Evolutionary conservation across 2,888 invertebrate genomes (phyloP).

Genomic region (Epirrhoe tristata): DNA sequence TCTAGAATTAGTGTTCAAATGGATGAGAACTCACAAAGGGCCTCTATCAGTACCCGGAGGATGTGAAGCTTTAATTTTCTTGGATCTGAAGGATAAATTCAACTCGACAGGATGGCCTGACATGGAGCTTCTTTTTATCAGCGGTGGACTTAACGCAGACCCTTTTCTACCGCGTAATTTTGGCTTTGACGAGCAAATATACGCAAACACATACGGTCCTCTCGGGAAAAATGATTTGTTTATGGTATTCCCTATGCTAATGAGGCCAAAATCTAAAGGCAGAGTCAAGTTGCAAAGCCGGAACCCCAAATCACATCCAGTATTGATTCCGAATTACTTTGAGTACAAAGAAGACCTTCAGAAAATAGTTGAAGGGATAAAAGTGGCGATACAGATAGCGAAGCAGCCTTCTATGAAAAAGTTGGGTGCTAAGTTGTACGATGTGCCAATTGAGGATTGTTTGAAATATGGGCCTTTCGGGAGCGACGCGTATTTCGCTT

Average conservation of each 20-base stretch:
- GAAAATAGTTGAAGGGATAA: conserved; percentile 87
- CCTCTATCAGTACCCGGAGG: conserved; percentile 88
- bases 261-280: conserved; percentile 90
- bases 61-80: conserved; percentile 88
- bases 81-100: conserved; percentile 86
- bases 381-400: conserved; percentile 84
- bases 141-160: conserved; percentile 82
- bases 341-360: conserved; percentile 86
- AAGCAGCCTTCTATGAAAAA: conserved; percentile 85
- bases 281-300: conserved; percentile 87
- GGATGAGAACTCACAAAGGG: conserved; percentile 81
- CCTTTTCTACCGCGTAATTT: conserved; percentile 78
- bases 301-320: conserved; percentile 89
- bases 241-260: conserved; percentile 88
- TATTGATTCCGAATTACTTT: conserved; percentile 93
- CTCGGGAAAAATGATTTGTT: conserved; percentile 73
- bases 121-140: conserved; percentile 87
- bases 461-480: conserved; percentile 82
- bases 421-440: conserved; percentile 85
- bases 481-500: conserved; percentile 89
- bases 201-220: conserved; percentile 67
- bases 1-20: conserved; percentile 79
- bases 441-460: conserved; percentile 87
- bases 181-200: conserved; percentile 81
- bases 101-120: conserved; percentile 86